Conservation (phyloP, 2,113 vertebrate genomes). For the Anthoscopus minutus region DNA sequence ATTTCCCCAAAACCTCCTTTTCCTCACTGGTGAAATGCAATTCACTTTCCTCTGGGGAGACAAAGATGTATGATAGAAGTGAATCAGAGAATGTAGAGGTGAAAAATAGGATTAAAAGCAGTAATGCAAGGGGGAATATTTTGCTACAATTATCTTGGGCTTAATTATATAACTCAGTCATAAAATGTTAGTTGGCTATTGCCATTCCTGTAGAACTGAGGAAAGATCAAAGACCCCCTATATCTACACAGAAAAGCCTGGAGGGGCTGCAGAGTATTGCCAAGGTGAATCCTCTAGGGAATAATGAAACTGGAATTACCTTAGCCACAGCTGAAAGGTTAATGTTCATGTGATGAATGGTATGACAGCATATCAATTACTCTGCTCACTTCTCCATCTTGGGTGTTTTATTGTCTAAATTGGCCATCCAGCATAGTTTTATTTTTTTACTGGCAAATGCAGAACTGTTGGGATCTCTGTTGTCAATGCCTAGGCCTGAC, state of each 20-base stretch:
- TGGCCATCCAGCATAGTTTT: not conserved
- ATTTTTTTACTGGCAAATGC: not conserved
- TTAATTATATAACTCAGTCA: not conserved
- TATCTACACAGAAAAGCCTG: not conserved
- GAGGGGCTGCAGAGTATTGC: not conserved
- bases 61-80: not conserved
- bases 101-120: not conserved
- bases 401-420: not conserved
- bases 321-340: slow-evolving; percentile 30
- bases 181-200: not conserved
- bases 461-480: not conserved
- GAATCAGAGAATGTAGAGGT: not conserved
- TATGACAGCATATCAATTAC: slow-evolving; percentile 3
- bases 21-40: not conserved
- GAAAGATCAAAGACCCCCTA: slow-evolving; percentile 31
- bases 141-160: not conserved
- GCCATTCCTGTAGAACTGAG: not conserved
- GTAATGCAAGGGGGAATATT: not conserved
- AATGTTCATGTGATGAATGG: not conserved
- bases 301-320: slow-evolving; percentile 29
- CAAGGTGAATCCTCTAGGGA: not conserved
- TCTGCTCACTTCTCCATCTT: not conserved
- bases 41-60: not conserved
- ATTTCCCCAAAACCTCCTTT: not conserved
- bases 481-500: not conserved